These are phyloP conservation scores for Gallinago nigripennis DNA, from an alignment of 2,797 vertebrate species.

Conservation along the genomic window DNA sequence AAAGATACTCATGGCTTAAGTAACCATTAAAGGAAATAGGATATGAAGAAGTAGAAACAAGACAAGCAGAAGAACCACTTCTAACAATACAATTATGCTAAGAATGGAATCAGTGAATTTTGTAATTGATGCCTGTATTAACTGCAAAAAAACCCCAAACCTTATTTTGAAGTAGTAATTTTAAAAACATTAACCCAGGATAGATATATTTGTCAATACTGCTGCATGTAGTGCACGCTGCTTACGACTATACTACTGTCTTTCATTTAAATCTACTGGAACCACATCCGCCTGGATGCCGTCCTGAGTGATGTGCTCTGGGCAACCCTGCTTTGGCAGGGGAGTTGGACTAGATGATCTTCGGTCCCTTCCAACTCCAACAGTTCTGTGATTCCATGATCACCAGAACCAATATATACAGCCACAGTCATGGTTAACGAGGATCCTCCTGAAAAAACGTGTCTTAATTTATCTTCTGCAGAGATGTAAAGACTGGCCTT, in stretches of 20 bases:
- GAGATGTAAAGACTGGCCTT: not conserved
- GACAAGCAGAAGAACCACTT: not conserved
- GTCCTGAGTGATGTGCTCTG: too few species aligned
- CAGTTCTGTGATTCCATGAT: too few species aligned
- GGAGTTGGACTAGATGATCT: too few species aligned
- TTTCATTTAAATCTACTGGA: not conserved
- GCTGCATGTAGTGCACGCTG: not conserved
- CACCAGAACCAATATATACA: not conserved
- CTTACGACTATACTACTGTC: not conserved
- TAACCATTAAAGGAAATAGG: not conserved
- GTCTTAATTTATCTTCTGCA: not conserved
- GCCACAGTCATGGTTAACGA: not conserved
- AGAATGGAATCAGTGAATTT: not conserved
- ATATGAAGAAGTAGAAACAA: not conserved
- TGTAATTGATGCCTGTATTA: not conserved
- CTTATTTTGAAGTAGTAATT: not conserved
- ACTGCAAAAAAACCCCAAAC: not conserved
- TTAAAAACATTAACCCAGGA: not conserved
- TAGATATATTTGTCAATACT: not conserved
- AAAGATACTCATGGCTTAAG: not conserved
- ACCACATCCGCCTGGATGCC: fast-evolving
- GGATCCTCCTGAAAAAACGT: not conserved
- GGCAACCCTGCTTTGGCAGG: too few species aligned
- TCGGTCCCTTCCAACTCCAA: too few species aligned
- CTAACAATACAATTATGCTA: not conserved